These are phyloP conservation scores for Turnix velox DNA, from an alignment of 2,113 vertebrate species.

Conservation along the genomic window DNA sequence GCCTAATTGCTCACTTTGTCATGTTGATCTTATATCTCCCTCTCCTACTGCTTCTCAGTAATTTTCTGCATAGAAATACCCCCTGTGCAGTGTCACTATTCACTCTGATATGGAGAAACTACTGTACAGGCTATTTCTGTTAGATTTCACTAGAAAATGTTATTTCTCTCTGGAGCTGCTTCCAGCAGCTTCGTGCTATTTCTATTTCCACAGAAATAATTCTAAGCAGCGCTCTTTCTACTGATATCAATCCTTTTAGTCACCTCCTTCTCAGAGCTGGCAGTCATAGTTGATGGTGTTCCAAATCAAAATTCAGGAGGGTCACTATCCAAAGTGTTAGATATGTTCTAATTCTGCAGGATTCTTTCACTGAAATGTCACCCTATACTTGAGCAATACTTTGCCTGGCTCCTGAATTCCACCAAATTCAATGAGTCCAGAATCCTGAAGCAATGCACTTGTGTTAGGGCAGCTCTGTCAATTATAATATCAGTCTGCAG, in stretches of 20 bases:
- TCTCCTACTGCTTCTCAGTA: not conserved
- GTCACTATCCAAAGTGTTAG: not conserved
- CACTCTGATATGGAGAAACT: not conserved
- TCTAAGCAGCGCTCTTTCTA: not conserved
- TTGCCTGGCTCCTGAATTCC: not conserved
- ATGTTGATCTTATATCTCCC: not conserved
- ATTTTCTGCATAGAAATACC: not conserved
- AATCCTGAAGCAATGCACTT: not conserved
- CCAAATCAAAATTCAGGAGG: constrained; percentile 22
- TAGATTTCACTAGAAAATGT: not conserved
- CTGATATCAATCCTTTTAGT: not conserved
- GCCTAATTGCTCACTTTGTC: constrained; percentile 36
- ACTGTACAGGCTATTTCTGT: not conserved
- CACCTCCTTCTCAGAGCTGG: not conserved
- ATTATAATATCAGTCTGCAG: not conserved
- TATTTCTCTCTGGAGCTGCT: not conserved
- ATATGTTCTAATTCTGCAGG: not conserved
- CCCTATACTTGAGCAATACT: not conserved
- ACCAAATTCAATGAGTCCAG: not conserved
- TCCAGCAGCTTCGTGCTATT: not conserved
- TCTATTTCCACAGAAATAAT: not conserved
- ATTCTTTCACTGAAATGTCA: not conserved
- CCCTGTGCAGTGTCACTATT: not conserved
- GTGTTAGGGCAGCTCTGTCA: not conserved
- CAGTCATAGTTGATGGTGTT: not conserved